Evolutionary conservation across 2,113 vertebrate genomes (phyloP), one percentile per base, ranked within the genome.

Genomic region (Apeltes quadracus): DNA sequence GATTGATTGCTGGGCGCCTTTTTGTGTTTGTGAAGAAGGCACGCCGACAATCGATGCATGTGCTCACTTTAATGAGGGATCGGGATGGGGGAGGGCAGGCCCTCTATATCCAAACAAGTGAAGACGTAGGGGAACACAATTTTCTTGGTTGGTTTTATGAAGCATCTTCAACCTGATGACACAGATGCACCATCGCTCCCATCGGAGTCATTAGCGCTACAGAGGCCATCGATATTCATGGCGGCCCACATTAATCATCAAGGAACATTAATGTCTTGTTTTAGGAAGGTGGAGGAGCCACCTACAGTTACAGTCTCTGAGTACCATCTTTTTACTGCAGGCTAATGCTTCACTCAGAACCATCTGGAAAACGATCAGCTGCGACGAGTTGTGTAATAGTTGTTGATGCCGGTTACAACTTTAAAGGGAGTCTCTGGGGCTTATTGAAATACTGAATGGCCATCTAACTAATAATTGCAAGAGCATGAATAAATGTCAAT

Each of bases 1-100:
- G 88, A 93, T 90, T 82, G 88, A 91, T 91, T 61, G 4, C 75
- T 29, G 39, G 69, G 77, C 82, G 61, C 79, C 61, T 86, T 87
- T 90, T 83, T 89, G 66, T 3, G 71, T 76, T 87, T 82, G 61
- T 76, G 80, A 88, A 66, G 73, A 27, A 55, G 51, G 50, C 55
- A 54, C 50, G 79, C 72, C 53, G 73, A 70, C 46, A 87, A 91
- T 93, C 87, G 54, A 92, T 93, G 72, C 62, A 22, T 63, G 14
- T 81, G 80, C 72, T 82, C 67, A 79, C 69, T 69, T 79, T 74
- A 72, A 70, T 78, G 73, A 86, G 69, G 64, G 74, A 85, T 79
- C 66, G 55, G 18, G 0, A 61, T 34, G 20, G 23, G 51, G 18
- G 39, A 3, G 29, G 15, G 10, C 1, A 2, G 39, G 4, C 8